Conservation (phyloP, 2,797 vertebrate species). For the Rhinophrynus dorsalis region DNA sequence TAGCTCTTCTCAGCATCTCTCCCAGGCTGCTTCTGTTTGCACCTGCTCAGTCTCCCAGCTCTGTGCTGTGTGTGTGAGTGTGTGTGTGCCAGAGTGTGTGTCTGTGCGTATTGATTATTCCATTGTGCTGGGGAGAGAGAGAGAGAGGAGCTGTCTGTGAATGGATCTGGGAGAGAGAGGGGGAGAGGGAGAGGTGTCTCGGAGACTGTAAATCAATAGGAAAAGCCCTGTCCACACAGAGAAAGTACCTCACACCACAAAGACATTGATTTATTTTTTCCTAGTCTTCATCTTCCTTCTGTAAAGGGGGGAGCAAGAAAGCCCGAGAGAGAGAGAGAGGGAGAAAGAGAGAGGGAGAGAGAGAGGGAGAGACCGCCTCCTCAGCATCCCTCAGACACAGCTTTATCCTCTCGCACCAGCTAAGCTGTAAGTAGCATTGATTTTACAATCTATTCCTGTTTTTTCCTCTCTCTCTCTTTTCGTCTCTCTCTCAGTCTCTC, state of each 20-base stretch:
- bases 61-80: constrained; percentile 34
- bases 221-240: constrained; percentile 50
- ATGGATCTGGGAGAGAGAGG: constrained; percentile 47
- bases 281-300: constrained; percentile 52
- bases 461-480: constrained; percentile 45
- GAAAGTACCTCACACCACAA: constrained; percentile 51
- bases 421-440: constrained; percentile 71
- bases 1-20: constrained; percentile 21
- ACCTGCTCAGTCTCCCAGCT: constrained; percentile 47
- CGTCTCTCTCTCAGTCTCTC: constrained; percentile 44
- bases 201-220: constrained; percentile 52
- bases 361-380: constrained; percentile 53
- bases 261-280: constrained; percentile 52
- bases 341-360: constrained; percentile 34
- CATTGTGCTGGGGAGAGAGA: constrained; percentile 46
- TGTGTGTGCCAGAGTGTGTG: constrained; percentile 21
- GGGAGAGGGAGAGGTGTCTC: constrained; percentile 47
- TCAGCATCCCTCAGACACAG: constrained; percentile 60
- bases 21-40: constrained; percentile 41
- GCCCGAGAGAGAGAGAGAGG: constrained; percentile 53
- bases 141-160: constrained; percentile 49
- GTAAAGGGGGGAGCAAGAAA: constrained; percentile 59
- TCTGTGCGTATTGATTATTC: constrained; percentile 50
- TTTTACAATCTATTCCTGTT: constrained; percentile 66
- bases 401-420: constrained; percentile 67